phyloP scores from a whole-genome alignment of 2,888 invertebrate species.

The Empis livida region DNA sequence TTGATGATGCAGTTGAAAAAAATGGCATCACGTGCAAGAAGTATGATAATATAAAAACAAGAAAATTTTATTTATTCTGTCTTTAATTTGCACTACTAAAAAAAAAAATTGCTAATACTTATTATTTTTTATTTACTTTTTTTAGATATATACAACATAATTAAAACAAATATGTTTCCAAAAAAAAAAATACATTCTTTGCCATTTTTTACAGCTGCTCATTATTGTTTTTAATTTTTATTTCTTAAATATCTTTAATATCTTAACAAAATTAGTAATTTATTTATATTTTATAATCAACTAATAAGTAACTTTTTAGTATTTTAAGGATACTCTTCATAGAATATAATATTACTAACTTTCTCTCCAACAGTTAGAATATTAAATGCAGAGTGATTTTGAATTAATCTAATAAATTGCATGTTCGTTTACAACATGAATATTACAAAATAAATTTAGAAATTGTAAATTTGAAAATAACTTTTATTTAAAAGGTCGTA shows the following conservation, averaged over 20 bases:
- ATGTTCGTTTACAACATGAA: background rate
- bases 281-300: too few relatives aligned
- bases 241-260: background rate
- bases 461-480: background rate
- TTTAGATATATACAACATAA: background rate
- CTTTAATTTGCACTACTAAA: background rate
- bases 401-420: background rate
- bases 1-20: slow-evolving; percentile 91
- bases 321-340: too few relatives aligned
- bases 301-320: too few relatives aligned
- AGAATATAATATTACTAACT: too few relatives aligned
- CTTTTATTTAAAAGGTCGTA: slow-evolving; percentile 41
- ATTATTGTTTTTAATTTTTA: slow-evolving; percentile 11
- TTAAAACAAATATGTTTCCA: background rate
- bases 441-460: background rate
- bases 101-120: background rate
- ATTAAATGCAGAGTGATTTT: too few relatives aligned
- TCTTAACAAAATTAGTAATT: too few relatives aligned
- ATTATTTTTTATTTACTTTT: background rate
- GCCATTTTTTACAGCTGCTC: slow-evolving; percentile 43
- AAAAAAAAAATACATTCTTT: slow-evolving; percentile 16
- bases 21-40: slow-evolving; percentile 79
- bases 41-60: slow-evolving; percentile 42
- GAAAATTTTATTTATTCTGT: background rate
- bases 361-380: too few relatives aligned